phyloP scores from a whole-genome alignment of 2,113 vertebrate species.

The Syrrhaptes paradoxus region DNA sequence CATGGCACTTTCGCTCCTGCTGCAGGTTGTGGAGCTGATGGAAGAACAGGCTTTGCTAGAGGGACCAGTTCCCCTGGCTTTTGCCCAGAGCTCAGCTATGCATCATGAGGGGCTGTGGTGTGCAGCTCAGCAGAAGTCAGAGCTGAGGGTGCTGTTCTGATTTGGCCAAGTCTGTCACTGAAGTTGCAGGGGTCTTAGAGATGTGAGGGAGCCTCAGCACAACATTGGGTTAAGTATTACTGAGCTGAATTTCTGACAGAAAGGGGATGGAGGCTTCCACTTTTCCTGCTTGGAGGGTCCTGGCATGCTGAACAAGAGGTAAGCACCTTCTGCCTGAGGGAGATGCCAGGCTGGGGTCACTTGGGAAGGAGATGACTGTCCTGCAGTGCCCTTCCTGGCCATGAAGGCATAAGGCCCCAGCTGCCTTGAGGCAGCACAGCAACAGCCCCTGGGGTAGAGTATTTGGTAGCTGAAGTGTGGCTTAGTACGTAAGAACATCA shows the following conservation, averaged over 20 bases:
- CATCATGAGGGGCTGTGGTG: neutral
- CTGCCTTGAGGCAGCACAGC: neutral
- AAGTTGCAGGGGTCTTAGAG: neutral
- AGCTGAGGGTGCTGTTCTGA: neutral
- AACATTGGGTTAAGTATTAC: rapidly evolving
- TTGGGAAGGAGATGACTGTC: neutral
- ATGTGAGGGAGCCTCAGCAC: neutral
- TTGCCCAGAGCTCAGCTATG: neutral
- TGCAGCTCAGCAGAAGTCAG: neutral
- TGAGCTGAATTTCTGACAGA: neutral
- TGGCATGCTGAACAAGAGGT: neutral
- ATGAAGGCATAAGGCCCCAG: too few species aligned
- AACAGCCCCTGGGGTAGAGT: neutral
- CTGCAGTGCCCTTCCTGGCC: neutral
- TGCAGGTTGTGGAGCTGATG: neutral
- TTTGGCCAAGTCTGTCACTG: neutral
- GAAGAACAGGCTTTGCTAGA: slow-evolving; percentile 56
- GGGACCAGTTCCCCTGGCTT: slow-evolving; percentile 22
- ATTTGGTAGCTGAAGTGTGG: neutral
- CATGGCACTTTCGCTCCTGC: neutral
- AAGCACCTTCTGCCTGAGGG: neutral
- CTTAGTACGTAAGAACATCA: neutral
- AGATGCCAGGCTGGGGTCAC: neutral
- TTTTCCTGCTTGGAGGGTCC: neutral
- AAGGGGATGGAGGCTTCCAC: neutral